Base-by-base conservation (phyloP, 1,140 invertebrate species). In the Drosophila busckii region DNA sequence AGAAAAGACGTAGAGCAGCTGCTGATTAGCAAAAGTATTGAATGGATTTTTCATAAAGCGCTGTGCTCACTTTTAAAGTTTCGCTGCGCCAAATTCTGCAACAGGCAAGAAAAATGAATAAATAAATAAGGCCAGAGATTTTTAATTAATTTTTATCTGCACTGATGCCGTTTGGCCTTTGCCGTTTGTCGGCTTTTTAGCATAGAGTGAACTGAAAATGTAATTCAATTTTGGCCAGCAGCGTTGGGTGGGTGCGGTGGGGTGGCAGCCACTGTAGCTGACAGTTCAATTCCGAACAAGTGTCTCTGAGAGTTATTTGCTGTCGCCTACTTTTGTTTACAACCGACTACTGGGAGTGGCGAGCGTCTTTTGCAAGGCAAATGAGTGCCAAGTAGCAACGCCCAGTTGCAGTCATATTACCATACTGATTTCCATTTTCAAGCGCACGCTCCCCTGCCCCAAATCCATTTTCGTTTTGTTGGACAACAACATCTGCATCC, bases 121-220 rank as follows among this genome's bases (percentile, higher is more conserved):
- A 40, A 40, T 12, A 31, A 31, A 34, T 16, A 23, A 9, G n/a
- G 8, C 17, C 9, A 22, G 6, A 20, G 60, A 12, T 46, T 62
- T 80, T 73, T 58, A 80, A 80, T 80, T 73, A 80, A 80, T 69
- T 80, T 65, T 82, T 62, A 66, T 73, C 68, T 73, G 13, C 22
- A 7, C 28, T 41, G 32, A 16, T 35, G 45, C 19, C 44, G 35
- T 19, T 35, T 65, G 70, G 2, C 19, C 31, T 44, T 60, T 37
- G 31, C 38, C 31, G 49, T 68, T 38, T 63, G 53, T 64, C 28
- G 54, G 35, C 66, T 55, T 42, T 61, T 71, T 78, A 64, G 68
- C 68, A 68, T 73, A 78, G 80, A 62, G 59, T 82, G 54, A 49
- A 66, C 54, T 69, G 64, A 67, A 82, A 82, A 69, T 80, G 55